A percentile compares a stretch with the other conserved stretches of the same genome.
These are phyloP conservation scores for Neodiprion pinetum DNA, from an alignment of 1,140 invertebrate species.

Conservation along the genomic window DNA sequence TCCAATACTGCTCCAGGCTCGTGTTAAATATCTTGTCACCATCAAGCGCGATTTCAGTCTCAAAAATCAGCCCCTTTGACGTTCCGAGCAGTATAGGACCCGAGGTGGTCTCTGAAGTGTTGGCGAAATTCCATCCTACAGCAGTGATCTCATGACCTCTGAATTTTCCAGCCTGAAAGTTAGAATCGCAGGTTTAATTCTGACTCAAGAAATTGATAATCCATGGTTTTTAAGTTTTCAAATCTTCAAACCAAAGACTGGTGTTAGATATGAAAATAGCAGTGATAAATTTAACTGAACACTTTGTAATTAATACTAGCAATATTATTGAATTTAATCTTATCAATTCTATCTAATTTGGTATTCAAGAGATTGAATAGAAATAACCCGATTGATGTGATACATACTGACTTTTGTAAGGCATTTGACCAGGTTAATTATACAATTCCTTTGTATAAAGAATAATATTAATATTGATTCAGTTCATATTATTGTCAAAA, in stretches of 20 bases:
- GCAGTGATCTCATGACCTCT: conserved; percentile 88
- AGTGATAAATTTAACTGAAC: conserved; percentile 9
- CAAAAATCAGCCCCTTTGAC: conserved; percentile 89
- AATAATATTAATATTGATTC: no score
- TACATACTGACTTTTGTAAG: no score
- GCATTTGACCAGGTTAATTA: no score
- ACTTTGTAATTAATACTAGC: conserved; percentile 3
- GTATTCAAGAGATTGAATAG: no score
- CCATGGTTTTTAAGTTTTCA: conserved; percentile 18
- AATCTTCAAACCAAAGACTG: no score
- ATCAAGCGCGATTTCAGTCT: conserved; percentile 83
- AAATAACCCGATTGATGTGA: no score
- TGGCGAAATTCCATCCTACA: conserved; percentile 87
- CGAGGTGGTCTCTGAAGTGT: conserved; percentile 73
- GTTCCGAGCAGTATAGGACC: conserved; percentile 89
- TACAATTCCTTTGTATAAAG: no score
- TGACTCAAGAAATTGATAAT: conserved; percentile 24
- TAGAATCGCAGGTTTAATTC: no score
- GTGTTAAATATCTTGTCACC: conserved; percentile 82
- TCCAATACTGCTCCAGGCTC: conserved; percentile 83
- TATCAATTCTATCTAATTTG: no score
- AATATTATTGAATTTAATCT: neutral
- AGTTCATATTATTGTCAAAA: no score
- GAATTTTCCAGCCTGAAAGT: conserved; percentile 66
- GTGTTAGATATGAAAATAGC: no score